Conservation (phyloP, 1,140 invertebrate genomes). For the Holcopasites calliopsidis region DNA sequence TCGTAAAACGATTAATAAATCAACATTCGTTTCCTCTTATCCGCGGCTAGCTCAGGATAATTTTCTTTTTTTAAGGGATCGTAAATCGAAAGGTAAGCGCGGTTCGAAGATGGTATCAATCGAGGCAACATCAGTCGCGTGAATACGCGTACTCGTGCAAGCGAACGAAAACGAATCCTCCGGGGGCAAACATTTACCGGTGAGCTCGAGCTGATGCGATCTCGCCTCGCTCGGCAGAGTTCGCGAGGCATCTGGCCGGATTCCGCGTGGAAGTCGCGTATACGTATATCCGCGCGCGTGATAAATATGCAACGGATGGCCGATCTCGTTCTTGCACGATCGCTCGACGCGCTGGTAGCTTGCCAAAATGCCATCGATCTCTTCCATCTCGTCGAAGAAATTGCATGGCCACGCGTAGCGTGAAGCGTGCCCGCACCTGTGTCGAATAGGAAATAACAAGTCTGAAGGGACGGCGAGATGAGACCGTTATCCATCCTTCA, state of each 20-base stretch:
- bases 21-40: no score
- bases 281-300: not conserved
- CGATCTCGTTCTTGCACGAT: slow-evolving; percentile 37
- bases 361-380: slow-evolving; percentile 63
- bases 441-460: not conserved
- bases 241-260: slow-evolving; percentile 28
- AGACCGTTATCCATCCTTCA: no score
- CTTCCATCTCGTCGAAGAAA: slow-evolving; percentile 56
- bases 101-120: not conserved
- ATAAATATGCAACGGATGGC: slow-evolving; percentile 30
- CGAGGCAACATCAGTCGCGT: no score
- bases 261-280: slow-evolving; percentile 1
- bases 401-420: slow-evolving; percentile 34
- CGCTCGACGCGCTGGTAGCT: slow-evolving; percentile 39
- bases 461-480: no score
- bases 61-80: no score
- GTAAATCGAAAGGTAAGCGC: not conserved
- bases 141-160: not conserved
- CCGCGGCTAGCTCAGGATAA: no score
- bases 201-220: slow-evolving; percentile 15
- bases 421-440: slow-evolving; percentile 15
- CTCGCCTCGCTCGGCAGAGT: slow-evolving; percentile 15
- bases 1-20: no score
- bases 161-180: not conserved
- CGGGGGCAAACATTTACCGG: slow-evolving; percentile 28